Evolutionary conservation across 2,797 vertebrate species (phyloP).

Genomic region (Catostomus latipinnis): DNA sequence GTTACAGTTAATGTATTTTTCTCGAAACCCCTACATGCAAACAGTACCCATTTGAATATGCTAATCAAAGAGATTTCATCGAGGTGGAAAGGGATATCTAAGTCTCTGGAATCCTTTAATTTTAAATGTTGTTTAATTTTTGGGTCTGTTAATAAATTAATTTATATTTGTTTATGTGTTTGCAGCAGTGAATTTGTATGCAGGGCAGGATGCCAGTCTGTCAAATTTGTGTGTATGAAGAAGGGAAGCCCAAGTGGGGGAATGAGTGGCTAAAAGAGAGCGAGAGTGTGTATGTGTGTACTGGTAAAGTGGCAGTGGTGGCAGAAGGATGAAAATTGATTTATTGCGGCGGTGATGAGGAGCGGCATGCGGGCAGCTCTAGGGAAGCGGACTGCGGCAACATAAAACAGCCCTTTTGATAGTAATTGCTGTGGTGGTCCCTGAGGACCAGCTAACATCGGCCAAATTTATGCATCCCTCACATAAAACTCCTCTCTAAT

Average conservation of each 20-base stretch:
- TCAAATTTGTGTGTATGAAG: constrained; percentile 11
- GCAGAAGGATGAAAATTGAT: constrained; percentile 80
- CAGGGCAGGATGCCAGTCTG: constrained; percentile 29
- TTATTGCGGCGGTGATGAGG: constrained; percentile 81
- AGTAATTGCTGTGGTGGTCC: constrained; percentile 79
- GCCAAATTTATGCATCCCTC: constrained; percentile 70
- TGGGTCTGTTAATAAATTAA: neutral
- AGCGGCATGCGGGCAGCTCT: constrained; percentile 75
- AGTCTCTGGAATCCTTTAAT: neutral
- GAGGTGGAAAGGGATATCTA: neutral
- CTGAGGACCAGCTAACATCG: constrained; percentile 68
- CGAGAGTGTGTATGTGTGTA: constrained; percentile 54
- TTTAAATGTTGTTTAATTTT: neutral
- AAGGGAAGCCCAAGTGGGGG: constrained; percentile 33
- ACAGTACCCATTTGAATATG: neutral
- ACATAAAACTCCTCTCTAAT: constrained; percentile 58
- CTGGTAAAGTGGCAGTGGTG: constrained; percentile 54
- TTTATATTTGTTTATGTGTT: neutral
- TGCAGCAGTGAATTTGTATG: constrained; percentile 27
- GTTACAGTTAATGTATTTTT: neutral
- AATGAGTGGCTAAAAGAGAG: constrained; percentile 46
- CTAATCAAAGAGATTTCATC: neutral
- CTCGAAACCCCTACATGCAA: neutral
- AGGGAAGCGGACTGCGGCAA: constrained; percentile 72
- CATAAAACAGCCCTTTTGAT: constrained; percentile 76